These are phyloP conservation scores for Falco rusticolus DNA, from an alignment of 2,797 vertebrate genomes.

Conservation along the genomic window DNA sequence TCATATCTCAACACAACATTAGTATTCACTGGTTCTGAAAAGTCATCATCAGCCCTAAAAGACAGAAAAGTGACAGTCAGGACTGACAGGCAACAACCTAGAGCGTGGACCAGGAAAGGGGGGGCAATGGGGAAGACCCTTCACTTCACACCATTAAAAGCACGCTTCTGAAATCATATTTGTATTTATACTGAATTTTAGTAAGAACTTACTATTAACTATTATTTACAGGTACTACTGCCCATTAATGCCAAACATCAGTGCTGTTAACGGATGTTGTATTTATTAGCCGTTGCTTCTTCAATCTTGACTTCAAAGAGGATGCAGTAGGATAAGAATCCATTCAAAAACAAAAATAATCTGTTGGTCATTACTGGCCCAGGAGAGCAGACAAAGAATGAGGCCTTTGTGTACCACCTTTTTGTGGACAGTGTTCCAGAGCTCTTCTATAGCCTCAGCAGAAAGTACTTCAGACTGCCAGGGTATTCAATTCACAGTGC, in stretches of 20 bases:
- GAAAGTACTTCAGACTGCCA: neutral
- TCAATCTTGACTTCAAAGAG: neutral
- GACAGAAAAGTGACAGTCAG: neutral
- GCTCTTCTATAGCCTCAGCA: neutral
- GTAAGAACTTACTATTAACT: neutral
- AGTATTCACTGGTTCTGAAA: conserved; percentile 87
- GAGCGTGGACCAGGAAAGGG: neutral
- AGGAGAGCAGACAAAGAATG: neutral
- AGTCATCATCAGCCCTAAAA: conserved; percentile 91
- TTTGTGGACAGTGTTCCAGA: neutral
- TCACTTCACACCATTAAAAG: neutral
- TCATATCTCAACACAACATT: conserved; percentile 95
- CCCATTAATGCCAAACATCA: neutral
- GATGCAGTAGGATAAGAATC: neutral
- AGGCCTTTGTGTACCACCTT: neutral
- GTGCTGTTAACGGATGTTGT: neutral
- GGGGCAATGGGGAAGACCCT: neutral
- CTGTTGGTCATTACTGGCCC: neutral
- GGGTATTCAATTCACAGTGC: neutral
- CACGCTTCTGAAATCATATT: neutral
- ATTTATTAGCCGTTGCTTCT: neutral
- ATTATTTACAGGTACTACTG: neutral
- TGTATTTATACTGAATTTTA: neutral
- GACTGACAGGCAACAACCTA: neutral
- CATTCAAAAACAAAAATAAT: neutral